Conservation (phyloP, 92 coral and sea anemone genomes). For the Micromussa lordhowensis region DNA sequence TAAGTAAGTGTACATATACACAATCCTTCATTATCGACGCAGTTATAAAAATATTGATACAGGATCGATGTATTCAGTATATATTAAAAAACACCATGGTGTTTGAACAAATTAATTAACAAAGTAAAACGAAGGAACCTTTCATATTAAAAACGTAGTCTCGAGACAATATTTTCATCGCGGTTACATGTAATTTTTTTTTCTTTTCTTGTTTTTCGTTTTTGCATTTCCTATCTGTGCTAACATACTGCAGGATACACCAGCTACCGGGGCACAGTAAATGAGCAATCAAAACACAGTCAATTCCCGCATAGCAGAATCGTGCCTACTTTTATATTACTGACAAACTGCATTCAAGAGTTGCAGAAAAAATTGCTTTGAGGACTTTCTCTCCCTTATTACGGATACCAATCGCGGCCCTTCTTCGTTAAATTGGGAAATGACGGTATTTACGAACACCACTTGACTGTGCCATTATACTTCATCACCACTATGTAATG, state of each 20-base stretch:
- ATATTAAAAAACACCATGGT: slow-evolving; percentile 32
- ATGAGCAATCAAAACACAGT: background rate
- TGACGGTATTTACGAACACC: background rate
- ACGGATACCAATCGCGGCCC: too few relatives aligned
- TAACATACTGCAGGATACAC: background rate
- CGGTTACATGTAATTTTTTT: background rate
- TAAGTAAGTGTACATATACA: slow-evolving; percentile 36
- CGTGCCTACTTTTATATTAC: background rate
- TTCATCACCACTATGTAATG: background rate
- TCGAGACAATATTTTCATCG: background rate
- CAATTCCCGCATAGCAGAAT: background rate
- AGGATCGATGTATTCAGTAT: slow-evolving; percentile 32
- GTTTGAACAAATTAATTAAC: slow-evolving; percentile 17
- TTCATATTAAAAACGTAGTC: slow-evolving; percentile 2
- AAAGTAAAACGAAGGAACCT: background rate
- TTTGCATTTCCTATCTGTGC: background rate
- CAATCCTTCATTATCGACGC: slow-evolving; percentile 26
- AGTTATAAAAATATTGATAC: slow-evolving; percentile 51
- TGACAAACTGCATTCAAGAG: background rate
- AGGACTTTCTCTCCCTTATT: too few relatives aligned
- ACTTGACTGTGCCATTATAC: background rate
- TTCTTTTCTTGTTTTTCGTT: background rate
- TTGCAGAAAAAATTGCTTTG: too few relatives aligned
- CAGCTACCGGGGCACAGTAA: background rate
- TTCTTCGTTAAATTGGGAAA: too few relatives aligned